Base-by-base conservation (phyloP, 2,113 vertebrate genomes). In the Nettapus auritus region DNA sequence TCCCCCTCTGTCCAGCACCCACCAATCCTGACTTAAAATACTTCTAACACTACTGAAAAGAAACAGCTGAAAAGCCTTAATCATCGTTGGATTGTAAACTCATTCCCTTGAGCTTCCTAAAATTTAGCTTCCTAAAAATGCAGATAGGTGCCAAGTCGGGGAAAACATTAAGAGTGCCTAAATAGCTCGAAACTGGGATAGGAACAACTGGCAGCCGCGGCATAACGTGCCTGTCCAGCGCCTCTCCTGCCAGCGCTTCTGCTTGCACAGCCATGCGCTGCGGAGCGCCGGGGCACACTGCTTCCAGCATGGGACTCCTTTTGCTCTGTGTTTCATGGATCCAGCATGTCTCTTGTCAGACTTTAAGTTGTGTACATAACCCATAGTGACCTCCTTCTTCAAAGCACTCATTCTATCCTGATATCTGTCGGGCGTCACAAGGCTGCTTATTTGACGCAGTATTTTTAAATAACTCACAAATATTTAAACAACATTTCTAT, bases 401-500 rank as follows among this genome's bases (percentile, higher is more conserved):
- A 1, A 50, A 85, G 91, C 63, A 1, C 70, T 46, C 3, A 2
- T 3, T 90, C 15, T 8, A 67, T 89, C 89, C 87, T 85, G 50
- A 29, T 29, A 31, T 56, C 84, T 66, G 75, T 13, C 87, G 29
- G 89, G 89, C 92, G 69, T 97, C 95, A 96, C 90, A 75, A 87
- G 83, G 71, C 96, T 23, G 82, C 88, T 88, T 4, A 93, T 59
- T 56, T 95, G 93, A 97, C 73, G 76, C 84, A 95, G 78, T 86
- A 26, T 76, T 92, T 92, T 95, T 85, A 93, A 94, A 96, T 93
- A 91, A 68, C 90, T 95, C 89, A 31, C 90, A 96, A 90, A 95
- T 93, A 93, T 95, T 95, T 96, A 95, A 95, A 97, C 86, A 93
- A 67, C 69, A 31, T 91, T 91, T 97, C 94, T 95, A 13, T 67